Base-by-base conservation (phyloP, 2,888 invertebrate species). In the Pasiphila rectangulata region DNA sequence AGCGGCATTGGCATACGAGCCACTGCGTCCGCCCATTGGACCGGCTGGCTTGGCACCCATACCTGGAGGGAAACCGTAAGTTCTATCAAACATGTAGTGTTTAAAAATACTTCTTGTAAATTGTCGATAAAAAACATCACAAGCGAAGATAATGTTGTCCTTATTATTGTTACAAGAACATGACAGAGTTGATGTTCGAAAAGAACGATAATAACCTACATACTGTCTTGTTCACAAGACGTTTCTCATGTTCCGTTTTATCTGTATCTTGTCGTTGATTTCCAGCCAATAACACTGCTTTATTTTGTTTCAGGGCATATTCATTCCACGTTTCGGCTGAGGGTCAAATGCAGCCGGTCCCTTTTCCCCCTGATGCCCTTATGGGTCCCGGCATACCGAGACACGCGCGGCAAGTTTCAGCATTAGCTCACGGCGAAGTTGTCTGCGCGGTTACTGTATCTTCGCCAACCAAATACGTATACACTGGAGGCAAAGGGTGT, bases 361-460 rank as follows among this genome's bases (percentile, higher is more conserved):
- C 96, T 49, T 98, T 98, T 89, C 98, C 98, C 17, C 94, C 95
- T 15, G 98, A 98, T 83, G 97, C 98, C 52, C 91, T 97, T 54
- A 94, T 96, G 74, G 97, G 96, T 13, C 95, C 96, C 21, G 98
- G 97, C 52, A 97, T 98, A 64, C 98, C 98, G 27, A 90, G 96
- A 47, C 96, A 97, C 82, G 97, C 97, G 45, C 92, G 96, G 29
- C 96, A 97, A 83, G 95, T 97, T 67, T 96, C 96, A 82, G 97
- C 97, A 7, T 90, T 98, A 53, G 94, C 94, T 57, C 98, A 98
- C 82, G 98, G 98, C 19, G 98, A 98, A 65, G 98, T 98, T 45
- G 98, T 98, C 16, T 98, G 98, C 84, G 98, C 98, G 23, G 98
- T 98, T 37, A 98, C 98, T 49, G 97, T 98, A 68, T 96, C 96